Evolutionary conservation across 2,888 invertebrate species (phyloP).

Genomic region (Chirona hameri): DNA sequence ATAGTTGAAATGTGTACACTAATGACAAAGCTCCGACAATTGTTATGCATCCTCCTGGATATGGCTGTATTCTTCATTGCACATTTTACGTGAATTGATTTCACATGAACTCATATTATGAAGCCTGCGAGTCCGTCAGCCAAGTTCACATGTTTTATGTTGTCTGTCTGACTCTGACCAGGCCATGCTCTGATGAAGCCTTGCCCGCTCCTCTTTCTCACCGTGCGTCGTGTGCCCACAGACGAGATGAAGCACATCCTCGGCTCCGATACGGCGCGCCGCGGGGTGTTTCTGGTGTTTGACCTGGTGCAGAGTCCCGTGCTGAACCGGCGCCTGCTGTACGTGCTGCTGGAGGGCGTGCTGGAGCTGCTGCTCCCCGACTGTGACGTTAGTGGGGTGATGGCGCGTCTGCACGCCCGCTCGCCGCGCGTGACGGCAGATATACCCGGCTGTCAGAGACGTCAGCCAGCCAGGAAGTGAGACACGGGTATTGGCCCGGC

Average conservation of each 20-base stretch:
- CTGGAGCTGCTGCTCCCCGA: constrained; percentile 34
- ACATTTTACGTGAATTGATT: no score
- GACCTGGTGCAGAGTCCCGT: constrained; percentile 81
- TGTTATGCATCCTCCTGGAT: no score
- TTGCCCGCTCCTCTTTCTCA: background rate
- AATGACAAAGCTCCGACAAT: no score
- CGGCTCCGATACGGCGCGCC: constrained; percentile 79
- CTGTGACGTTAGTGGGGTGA: background rate
- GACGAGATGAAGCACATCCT: constrained; percentile 87
- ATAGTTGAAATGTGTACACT: no score
- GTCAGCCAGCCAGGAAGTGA: constrained; percentile 2
- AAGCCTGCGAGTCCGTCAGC: no score
- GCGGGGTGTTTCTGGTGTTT: constrained; percentile 77
- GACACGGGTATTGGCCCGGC: no score
- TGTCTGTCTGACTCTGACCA: background rate
- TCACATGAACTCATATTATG: no score
- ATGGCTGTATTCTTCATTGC: no score
- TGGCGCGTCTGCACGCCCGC: constrained; percentile 9
- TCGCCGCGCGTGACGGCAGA: constrained; percentile 6
- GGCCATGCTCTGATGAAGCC: background rate
- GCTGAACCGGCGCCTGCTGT: constrained; percentile 57
- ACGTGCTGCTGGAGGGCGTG: constrained; percentile 38
- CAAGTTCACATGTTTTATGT: no score
- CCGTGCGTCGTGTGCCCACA: constrained; percentile 45
- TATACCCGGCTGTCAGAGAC: background rate